Base-by-base conservation (phyloP, 2,888 invertebrate species). In the Cremastinae sp. region DNA sequence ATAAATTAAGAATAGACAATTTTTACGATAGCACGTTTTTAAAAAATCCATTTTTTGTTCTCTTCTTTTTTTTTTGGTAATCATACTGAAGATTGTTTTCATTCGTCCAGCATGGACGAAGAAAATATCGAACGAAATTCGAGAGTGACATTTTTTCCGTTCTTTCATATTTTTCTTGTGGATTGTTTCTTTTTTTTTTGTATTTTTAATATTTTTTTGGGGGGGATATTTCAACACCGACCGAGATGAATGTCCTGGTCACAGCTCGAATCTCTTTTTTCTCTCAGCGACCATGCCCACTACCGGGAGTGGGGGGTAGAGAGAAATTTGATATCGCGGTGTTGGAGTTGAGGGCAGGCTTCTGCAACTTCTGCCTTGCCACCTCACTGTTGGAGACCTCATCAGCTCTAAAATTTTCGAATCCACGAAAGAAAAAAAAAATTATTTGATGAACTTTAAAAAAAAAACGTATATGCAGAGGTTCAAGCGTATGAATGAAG, bases 241-340 rank as follows among this genome's bases (percentile, higher is more conserved):
- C 66, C 66, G 61, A 62, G 61, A 65, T 20, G 12, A 54, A 9
- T 53, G 12, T 16, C 2, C 34, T 65, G 72, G n/a, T 88, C 88
- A 91, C 80, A 92, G 90, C 89, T 94, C 93, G 91, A 94, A 94
- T 88, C 92, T 92, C 90, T 93, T 93, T 90, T 93, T 93, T 87
- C 93, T 92, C 90, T 94, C 94, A 86, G 94, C 94, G 91, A 94
- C 95, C 92, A 94, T 93, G 89, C 94, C 94, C 89, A 91, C 92
- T 85, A 92, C 92, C 87, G 93, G 92, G 80, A 88, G 85, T 84
- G 87, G 87, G 81, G 88, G 86, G 84, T 86, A 85, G 83, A 86
- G 86, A 79, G 84, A 82, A 78, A 84, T 80, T 70, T 82, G 83
- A 80, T 87, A 87, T 81, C 84, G 86, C 71, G 86, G 84, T 80